phyloP scores from a whole-genome alignment of 2,888 invertebrate genomes.

The Aleiodes alternator region DNA sequence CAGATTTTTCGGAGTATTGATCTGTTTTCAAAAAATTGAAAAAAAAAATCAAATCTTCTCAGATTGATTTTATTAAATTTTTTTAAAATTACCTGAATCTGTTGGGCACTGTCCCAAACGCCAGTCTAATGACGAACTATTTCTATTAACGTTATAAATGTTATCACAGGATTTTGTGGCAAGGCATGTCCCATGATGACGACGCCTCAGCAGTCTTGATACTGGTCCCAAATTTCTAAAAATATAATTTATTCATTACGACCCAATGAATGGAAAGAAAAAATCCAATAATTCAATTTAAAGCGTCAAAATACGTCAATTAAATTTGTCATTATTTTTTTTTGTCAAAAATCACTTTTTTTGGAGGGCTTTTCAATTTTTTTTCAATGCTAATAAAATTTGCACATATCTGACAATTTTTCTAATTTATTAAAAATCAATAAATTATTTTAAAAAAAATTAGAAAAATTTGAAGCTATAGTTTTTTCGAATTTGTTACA shows the following conservation, averaged over 20 bases:
- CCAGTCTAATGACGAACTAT: constrained; percentile 70
- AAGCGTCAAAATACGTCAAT: neutral
- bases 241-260: constrained; percentile 8
- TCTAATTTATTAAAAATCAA: too few species aligned
- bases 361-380: too few species aligned
- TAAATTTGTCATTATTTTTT: too few species aligned
- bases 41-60: too few species aligned
- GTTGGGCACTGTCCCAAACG: constrained; percentile 62
- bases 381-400: too few species aligned
- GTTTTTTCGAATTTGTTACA: too few species aligned
- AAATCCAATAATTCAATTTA: neutral
- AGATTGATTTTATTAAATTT: neutral
- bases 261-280: neutral
- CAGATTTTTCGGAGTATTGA: too few species aligned
- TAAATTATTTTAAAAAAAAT: too few species aligned
- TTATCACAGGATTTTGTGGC: constrained; percentile 75
- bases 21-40: too few species aligned
- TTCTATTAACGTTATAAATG: constrained; percentile 73
- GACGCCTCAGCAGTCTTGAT: constrained; percentile 72
- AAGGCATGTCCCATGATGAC: constrained; percentile 69
- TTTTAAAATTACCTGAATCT: constrained; percentile 62
- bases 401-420: too few species aligned
- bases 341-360: too few species aligned
- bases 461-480: too few species aligned
- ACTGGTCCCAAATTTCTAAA: constrained; percentile 73